Percentiles rank a stretch among this genome's conserved stretches.
Evolutionary conservation across 2,888 invertebrate genomes (phyloP).

Genomic region (Drosophila mettleri): DNA sequence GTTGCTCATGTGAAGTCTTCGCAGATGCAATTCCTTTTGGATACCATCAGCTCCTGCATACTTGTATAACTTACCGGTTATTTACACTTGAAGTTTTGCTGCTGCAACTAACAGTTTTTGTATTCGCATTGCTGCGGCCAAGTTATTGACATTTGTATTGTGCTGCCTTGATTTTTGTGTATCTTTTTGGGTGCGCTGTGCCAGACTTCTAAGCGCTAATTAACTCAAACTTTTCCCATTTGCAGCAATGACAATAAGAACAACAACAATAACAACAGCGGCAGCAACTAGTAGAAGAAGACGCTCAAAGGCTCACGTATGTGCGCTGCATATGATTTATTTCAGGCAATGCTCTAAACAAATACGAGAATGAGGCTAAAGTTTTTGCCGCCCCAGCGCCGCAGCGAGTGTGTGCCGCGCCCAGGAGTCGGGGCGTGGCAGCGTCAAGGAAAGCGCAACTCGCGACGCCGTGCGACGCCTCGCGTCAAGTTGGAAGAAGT

Average conservation of each 20-base stretch:
- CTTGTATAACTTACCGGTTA: conserved; percentile 50
- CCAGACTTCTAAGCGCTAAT: conserved; percentile 47
- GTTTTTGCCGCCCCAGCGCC: conserved; percentile 17
- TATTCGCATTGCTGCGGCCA: conserved; percentile 21
- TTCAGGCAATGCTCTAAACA: conserved; percentile 55
- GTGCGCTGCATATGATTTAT: conserved; percentile 65
- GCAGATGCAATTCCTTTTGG: conserved; percentile 30
- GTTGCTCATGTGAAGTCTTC: conserved; percentile 22
- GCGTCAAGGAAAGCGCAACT: conserved; percentile 25
- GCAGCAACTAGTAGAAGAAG: not conserved
- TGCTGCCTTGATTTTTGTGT: conserved; percentile 29
- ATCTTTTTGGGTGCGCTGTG: conserved; percentile 6
- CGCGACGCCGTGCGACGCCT: conserved; percentile 19
- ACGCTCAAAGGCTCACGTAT: conserved; percentile 9
- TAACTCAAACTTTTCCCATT: conserved; percentile 71
- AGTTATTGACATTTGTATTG: conserved; percentile 46
- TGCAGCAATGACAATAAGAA: conserved; percentile 32
- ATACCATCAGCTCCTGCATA: conserved; percentile 30
- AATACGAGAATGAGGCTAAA: conserved; percentile 32
- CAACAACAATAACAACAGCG: conserved; percentile 8
- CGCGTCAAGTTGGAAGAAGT: conserved; percentile 30
- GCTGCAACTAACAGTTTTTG: conserved; percentile 23
- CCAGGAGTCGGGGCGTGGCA: not conserved
- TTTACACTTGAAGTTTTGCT: conserved; percentile 50
- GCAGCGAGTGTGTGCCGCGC: not conserved